These are phyloP conservation scores for Neostethus bicornis DNA, from an alignment of 2,797 vertebrate genomes.

Conservation along the genomic window DNA sequence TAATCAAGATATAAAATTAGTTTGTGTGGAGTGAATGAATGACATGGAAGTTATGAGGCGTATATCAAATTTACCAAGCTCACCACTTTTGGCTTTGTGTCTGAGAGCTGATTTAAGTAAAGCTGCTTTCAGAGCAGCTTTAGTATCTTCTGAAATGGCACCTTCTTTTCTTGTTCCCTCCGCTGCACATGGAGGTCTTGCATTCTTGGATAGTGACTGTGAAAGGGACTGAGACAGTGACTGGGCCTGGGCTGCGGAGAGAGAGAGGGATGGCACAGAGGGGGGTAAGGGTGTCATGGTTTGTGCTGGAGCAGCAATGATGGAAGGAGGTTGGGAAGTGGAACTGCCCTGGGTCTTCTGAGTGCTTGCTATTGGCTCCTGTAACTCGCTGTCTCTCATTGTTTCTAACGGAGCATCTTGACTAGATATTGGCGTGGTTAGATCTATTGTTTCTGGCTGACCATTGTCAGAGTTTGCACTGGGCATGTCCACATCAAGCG, in stretches of 20 bases:
- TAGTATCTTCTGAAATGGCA: slow-evolving; percentile 93
- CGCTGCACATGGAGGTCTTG: slow-evolving; percentile 65
- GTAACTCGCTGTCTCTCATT: slow-evolving; percentile 66
- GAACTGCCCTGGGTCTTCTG: slow-evolving; percentile 51
- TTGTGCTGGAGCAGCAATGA: slow-evolving; percentile 53
- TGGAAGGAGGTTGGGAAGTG: slow-evolving; percentile 49
- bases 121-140: slow-evolving; percentile 91
- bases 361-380: slow-evolving; percentile 47
- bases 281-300: slow-evolving; percentile 51
- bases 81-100: slow-evolving; percentile 90
- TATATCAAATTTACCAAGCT: slow-evolving; percentile 22
- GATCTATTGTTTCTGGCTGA: slow-evolving; percentile 84
- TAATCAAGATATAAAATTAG: slow-evolving; percentile 27
- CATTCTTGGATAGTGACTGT: slow-evolving; percentile 74
- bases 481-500: slow-evolving; percentile 89
- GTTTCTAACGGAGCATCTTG: slow-evolving; percentile 67
- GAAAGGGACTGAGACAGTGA: slow-evolving; percentile 80
- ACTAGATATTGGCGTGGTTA: slow-evolving; percentile 81
- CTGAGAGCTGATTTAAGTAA: slow-evolving; percentile 88
- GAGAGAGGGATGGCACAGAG: slow-evolving; percentile 74
- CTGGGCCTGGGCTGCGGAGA: slow-evolving; percentile 78
- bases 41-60: background rate
- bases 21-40: background rate
- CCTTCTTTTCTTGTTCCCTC: slow-evolving; percentile 85
- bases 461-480: slow-evolving; percentile 82